Conservation (phyloP, 2,113 vertebrate genomes). For the Corythoichthys intestinalis region DNA sequence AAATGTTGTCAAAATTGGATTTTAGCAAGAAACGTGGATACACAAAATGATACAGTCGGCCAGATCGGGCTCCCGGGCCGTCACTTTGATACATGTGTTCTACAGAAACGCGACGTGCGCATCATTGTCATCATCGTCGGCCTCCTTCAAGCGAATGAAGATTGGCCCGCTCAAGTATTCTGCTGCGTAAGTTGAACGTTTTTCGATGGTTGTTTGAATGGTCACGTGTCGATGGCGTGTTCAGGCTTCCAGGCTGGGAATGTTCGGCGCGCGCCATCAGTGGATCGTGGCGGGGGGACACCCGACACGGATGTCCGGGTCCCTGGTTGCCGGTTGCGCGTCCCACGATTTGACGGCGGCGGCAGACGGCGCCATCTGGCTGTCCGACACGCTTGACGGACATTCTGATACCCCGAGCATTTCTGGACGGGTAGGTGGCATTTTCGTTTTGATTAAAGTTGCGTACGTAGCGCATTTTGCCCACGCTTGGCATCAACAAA, state of each 20-base stretch:
- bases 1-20: too few species aligned
- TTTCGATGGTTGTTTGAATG: not conserved
- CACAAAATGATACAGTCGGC: too few species aligned
- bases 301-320: constrained; percentile 72
- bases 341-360: constrained; percentile 75
- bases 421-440: constrained; percentile 82
- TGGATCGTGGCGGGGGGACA: constrained; percentile 83
- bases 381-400: constrained; percentile 77
- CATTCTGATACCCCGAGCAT: constrained; percentile 73
- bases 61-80: too few species aligned
- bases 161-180: constrained; percentile 84
- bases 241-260: constrained; percentile 84
- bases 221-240: not conserved
- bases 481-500: too few species aligned
- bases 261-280: constrained; percentile 87
- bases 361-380: constrained; percentile 86
- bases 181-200: constrained; percentile 83
- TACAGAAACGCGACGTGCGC: constrained; percentile 83
- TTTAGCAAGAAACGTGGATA: too few species aligned
- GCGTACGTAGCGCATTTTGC: not conserved
- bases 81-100: too few species aligned
- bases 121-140: constrained; percentile 73
- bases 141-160: constrained; percentile 79
- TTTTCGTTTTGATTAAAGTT: not conserved
- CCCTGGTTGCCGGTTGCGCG: constrained; percentile 72